These are phyloP conservation scores for Dioctria rufipes DNA, from an alignment of 2,888 invertebrate genomes.

Conservation along the genomic window DNA sequence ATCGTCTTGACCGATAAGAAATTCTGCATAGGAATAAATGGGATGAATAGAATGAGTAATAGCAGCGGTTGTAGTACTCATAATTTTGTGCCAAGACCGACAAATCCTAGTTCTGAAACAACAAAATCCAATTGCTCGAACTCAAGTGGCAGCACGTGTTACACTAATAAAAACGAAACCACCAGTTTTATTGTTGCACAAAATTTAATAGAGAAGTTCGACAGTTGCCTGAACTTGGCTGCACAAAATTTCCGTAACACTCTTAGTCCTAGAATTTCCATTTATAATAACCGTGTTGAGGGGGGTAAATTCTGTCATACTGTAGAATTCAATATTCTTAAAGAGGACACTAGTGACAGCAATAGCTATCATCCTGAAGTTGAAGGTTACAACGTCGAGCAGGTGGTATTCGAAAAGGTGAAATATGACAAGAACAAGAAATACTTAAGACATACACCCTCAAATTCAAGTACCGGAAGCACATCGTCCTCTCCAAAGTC, in stretches of 20 bases:
- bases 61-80: neutral
- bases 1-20: constrained; percentile 58
- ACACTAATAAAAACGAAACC: constrained; percentile 43
- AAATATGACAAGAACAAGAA: constrained; percentile 68
- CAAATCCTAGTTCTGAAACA: neutral
- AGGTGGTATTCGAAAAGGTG: constrained; percentile 68
- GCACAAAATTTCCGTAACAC: constrained; percentile 43
- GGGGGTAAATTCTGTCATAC: constrained; percentile 11
- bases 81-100: neutral
- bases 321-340: constrained; percentile 32
- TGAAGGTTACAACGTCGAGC: constrained; percentile 31
- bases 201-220: constrained; percentile 53
- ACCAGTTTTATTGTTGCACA: constrained; percentile 56
- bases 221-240: constrained; percentile 45
- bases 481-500: constrained; percentile 60
- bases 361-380: constrained; percentile 9
- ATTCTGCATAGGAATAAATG: constrained; percentile 55
- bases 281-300: constrained; percentile 2
- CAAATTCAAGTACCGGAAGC: constrained; percentile 66
- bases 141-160: neutral
- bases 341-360: constrained; percentile 37
- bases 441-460: constrained; percentile 69
- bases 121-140: neutral
- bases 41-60: neutral
- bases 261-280: constrained; percentile 25